phyloP scores from a whole-genome alignment of 2,797 vertebrate species.

The Falco biarmicus region DNA sequence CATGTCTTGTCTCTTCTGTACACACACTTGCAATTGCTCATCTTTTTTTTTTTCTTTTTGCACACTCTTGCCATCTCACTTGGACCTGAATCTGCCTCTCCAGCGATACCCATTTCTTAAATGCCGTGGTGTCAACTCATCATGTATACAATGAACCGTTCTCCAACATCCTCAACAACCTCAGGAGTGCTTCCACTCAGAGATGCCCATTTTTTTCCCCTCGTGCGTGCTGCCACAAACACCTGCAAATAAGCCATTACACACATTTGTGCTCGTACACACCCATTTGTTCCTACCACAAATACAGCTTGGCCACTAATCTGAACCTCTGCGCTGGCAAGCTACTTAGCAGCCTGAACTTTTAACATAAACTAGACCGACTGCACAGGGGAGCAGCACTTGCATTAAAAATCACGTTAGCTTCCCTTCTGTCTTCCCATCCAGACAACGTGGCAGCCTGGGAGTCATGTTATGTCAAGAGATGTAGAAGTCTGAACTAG shows the following conservation, averaged over 20 bases:
- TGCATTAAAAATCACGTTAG: constrained; percentile 26
- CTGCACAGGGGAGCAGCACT: constrained; percentile 51
- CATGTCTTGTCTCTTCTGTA: background rate
- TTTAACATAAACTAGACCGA: constrained; percentile 37
- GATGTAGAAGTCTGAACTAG: constrained; percentile 56
- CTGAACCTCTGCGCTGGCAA: constrained; percentile 37
- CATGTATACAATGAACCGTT: background rate
- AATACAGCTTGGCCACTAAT: background rate
- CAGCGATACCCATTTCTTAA: background rate
- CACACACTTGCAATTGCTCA: background rate
- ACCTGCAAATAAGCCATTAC: background rate
- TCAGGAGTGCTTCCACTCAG: background rate
- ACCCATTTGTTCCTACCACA: constrained; percentile 13
- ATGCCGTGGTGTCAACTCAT: background rate
- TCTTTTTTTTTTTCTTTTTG: background rate
- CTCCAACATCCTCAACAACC: background rate
- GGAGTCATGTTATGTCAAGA: constrained; percentile 69
- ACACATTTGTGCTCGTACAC: background rate
- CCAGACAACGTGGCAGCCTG: background rate
- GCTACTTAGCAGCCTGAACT: constrained; percentile 38
- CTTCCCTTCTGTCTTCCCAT: background rate
- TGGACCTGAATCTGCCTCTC: background rate
- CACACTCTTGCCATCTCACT: background rate
- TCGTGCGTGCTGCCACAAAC: background rate
- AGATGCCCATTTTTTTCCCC: background rate